Base-by-base conservation (phyloP, 1,140 invertebrate genomes). In the Sycobia sp. region DNA sequence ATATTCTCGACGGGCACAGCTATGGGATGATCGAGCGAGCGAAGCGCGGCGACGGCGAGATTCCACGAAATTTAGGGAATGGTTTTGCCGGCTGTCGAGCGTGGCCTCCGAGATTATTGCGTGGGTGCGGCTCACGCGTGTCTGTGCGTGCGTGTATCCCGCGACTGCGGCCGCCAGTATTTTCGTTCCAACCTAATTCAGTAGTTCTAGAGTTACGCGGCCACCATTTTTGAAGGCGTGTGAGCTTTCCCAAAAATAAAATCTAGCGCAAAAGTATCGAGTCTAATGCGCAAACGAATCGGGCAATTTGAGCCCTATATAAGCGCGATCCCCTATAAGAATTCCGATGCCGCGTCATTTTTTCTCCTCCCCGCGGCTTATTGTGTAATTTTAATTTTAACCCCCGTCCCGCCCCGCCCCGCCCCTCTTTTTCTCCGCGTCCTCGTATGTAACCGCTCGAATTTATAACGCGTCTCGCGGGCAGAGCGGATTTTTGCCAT, bases 161-260 rank as follows among this genome's bases (percentile, higher is more conserved):
- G 58, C 27, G 56, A 16, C 13, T 36, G 29, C 46, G 71, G 68
- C 69, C 72, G 73, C 51, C 50, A 62, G 56, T 76, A 76, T 78
- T 77, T 76, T 77, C 68, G 76, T 76, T 77, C 75, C 62, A 77
- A 76, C 76, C 76, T 73, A 77, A 77, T 76, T 77, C 76, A 77
- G 76, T 71, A 77, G 76, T 77, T 78, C 73, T 76, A 75, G 71
- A 69, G 75, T 78, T 77, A 77, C 74, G 73, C 50, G 20, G 5
- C 25, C 34, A 13, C 20, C 10, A n/a, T n/a, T n/a, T 38, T 38
- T 20, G 50, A 9, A 38, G 59, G 14, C 25, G 10, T 34, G 11
- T 25, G 67, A 66, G 71, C 59, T 68, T 69, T 71, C 75, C 76
- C 77, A 78, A 78, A 78, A 77, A 78, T 78, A 78, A 78, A 77